Evolutionary conservation across 1,140 invertebrate genomes (phyloP), one percentile per base, ranked within the genome.

Genomic region (Zaprionus inermis): DNA sequence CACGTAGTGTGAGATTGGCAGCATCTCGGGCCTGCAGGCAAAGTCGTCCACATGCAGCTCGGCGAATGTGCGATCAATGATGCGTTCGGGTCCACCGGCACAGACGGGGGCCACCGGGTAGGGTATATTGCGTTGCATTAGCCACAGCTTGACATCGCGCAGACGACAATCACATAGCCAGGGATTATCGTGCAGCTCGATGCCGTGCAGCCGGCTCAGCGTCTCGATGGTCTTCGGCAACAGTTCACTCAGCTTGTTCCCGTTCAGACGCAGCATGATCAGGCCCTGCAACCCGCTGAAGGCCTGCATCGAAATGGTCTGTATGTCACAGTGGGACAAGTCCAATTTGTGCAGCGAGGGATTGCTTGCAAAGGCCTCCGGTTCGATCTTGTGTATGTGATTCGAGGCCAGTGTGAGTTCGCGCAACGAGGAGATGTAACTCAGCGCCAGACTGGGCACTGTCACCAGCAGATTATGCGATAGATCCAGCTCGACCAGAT

Each of bases 131-230:
- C 96, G 95, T 70, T 96, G 94, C 5, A 95, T 94, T 32, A 98
- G 92, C 97, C 97, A 98, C 73, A 96, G 93, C 85, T 97, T 97
- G 63, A 97, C 94, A 63, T 96, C 95, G 20, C 97, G 93, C 59
- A 98, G 91, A 18, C 96, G 95, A 90, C 97, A 98, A 86, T 98
- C 97, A 84, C 97, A 98, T 32, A 95, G 94, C 97, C 97, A 98
- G 0, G 96, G 97, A 93, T 98, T 98, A 63, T 97, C 96, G 75
- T 98, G 97, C 41, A 98, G 92, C 86, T 97, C 96, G 63, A 98
- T 95, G 38, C 96, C 96, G 80, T 96, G 95, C 5, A 98, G 93
- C 22, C 95, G 95, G 59, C 94, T 94, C 10, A 97, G 81, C 5
- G 95, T 94, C 74, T 97, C 95, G 24, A 97, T 95, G 0, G 96